A percentile compares a stretch with the other conserved stretches of the same genome.
These are phyloP conservation scores for Rhinophrynus dorsalis DNA, from an alignment of 2,797 vertebrate species.

Conservation along the genomic window DNA sequence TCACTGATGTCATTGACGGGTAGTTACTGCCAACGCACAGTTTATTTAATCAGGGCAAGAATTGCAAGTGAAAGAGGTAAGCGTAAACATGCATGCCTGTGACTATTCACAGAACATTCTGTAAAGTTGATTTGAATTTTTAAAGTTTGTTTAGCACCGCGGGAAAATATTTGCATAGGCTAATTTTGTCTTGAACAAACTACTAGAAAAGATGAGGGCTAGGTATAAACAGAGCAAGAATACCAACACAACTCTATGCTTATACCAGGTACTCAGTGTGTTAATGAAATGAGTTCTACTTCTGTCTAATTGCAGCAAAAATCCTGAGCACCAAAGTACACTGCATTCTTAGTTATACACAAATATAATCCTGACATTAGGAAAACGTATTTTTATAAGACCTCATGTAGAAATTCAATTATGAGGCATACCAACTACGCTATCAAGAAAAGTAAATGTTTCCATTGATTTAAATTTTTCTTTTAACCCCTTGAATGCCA, in stretches of 20 bases:
- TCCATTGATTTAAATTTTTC: no score
- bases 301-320: no score
- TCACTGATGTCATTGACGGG: slow-evolving; percentile 43
- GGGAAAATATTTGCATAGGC: slow-evolving; percentile 38
- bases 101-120: slow-evolving; percentile 24
- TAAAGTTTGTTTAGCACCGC: slow-evolving; percentile 24
- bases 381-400: no score
- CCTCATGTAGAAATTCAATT: no score
- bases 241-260: neutral
- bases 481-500: no score
- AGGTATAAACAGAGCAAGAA: slow-evolving; percentile 10
- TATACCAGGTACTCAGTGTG: slow-evolving; percentile 5
- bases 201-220: slow-evolving; percentile 6
- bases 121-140: slow-evolving; percentile 17
- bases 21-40: slow-evolving; percentile 35
- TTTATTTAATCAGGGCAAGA: slow-evolving; percentile 49
- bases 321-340: no score
- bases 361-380: no score
- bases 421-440: no score
- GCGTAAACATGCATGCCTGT: slow-evolving; percentile 30
- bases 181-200: slow-evolving; percentile 39
- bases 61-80: slow-evolving; percentile 37
- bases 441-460: no score
- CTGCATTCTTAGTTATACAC: no score
- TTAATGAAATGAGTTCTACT: no score